Evolutionary conservation across 1,140 invertebrate genomes (phyloP), one percentile per base, ranked within the genome.

Genomic region (Neomicropteryx cornuta): DNA sequence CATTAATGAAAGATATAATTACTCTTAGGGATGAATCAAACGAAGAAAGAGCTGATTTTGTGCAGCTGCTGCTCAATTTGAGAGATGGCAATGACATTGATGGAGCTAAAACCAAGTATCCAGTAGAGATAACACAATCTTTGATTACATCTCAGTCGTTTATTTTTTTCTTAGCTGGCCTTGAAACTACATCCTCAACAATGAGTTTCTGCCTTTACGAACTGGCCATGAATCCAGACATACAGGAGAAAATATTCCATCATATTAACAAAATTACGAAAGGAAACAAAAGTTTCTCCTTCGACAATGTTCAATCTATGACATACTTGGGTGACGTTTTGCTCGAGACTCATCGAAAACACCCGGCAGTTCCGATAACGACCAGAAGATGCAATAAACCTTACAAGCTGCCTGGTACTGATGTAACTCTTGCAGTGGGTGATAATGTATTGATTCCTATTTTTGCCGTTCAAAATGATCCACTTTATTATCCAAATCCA

Each of bases 361-460:
- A 72, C 56, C 79, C 80, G 8, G 72, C 74, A 19, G 76, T 79
- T 5, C 76, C 77, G 3, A 47, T 75, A 4, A 70, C 75, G 22
- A 69, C 60, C 2, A 48, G 76, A 18, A 51, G 61, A 5, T 57
- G 71, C 28, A 68, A 56, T 6, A 49, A 69, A 39, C 55, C 59
- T 1, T 62, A 58, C 37, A 51, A 44, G 6, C 47, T 63, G 4
- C 22, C 47, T 4, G 59, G 58, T n/a, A 62, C 58, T 2, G 56
- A 71, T 8, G 36, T 66, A 4, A 47, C 60, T 3, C 48, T 76
- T 13, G 65, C 68, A 45, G 53, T 58, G 37, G 74, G 67, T 21
- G 69, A 68, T n/a, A 56, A 52, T 0, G 52, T 81, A 2, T 42
- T 70, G 2, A 70, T 83, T 41, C 76, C 79, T 2, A 51, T 75